A percentile compares a stretch with the other conserved stretches of the same genome.
These are phyloP conservation scores for Trachymyrmex cornetzi DNA, from an alignment of 1,140 invertebrate species.

Conservation along the genomic window DNA sequence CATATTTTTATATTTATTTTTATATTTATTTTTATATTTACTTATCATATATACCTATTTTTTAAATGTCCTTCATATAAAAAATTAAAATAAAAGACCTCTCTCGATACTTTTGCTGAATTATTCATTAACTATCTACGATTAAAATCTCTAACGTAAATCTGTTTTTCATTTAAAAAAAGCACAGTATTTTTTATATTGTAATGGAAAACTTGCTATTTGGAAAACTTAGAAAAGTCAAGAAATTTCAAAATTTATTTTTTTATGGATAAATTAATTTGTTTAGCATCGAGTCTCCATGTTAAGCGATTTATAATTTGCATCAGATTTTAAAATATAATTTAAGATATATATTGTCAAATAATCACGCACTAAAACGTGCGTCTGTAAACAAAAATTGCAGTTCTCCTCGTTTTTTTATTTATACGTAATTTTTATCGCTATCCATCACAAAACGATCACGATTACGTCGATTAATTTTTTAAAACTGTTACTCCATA, in stretches of 20 bases:
- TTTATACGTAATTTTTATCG: not conserved
- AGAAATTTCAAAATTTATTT: too few species aligned
- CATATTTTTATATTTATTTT: constrained; percentile 10
- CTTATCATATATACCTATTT: not conserved
- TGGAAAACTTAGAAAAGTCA: too few species aligned
- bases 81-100: too few species aligned
- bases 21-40: constrained; percentile 17
- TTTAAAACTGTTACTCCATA: not conserved
- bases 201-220: too few species aligned
- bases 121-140: not conserved
- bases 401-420: not conserved
- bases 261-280: too few species aligned
- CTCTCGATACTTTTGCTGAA: not conserved
- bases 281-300: too few species aligned
- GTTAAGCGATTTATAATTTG: too few species aligned
- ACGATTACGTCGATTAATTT: constrained; percentile 4
- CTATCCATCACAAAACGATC: not conserved
- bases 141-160: not conserved
- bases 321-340: too few species aligned
- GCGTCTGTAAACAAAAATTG: not conserved
- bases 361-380: not conserved
- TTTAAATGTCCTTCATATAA: not conserved
- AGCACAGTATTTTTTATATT: not conserved
- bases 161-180: not conserved
- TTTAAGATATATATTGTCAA: not conserved